Percentiles rank a stretch among this genome's conserved stretches.
phyloP scores from a whole-genome alignment of 2,113 vertebrate species.

The Scortum barcoo region DNA sequence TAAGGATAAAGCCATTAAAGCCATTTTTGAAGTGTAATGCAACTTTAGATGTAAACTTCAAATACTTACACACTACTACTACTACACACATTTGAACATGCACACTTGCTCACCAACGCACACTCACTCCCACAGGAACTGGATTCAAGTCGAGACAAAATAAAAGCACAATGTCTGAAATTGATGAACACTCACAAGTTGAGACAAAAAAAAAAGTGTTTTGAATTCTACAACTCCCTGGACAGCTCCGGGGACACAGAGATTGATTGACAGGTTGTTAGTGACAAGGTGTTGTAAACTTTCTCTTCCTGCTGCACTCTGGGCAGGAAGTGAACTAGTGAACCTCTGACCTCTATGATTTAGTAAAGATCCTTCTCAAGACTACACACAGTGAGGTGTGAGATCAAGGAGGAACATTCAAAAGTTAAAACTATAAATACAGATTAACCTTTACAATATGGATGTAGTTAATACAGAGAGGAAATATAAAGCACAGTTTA shows the following conservation, averaged over 20 bases:
- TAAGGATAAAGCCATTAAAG: too few relatives aligned
- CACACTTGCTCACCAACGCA: neutral
- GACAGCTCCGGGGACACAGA: slow-evolving; percentile 55
- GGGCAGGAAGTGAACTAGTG: slow-evolving; percentile 72
- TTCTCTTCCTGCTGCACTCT: slow-evolving; percentile 74
- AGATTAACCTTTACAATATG: neutral
- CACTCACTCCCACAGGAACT: slow-evolving; percentile 11
- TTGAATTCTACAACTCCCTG: slow-evolving; percentile 76
- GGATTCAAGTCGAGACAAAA: slow-evolving; percentile 61
- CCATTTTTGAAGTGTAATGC: too few relatives aligned
- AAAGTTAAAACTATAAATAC: neutral
- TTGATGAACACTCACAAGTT: slow-evolving; percentile 28
- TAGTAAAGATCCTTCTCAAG: slow-evolving; percentile 51
- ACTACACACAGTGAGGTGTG: slow-evolving; percentile 14
- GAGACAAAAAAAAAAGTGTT: slow-evolving; percentile 51
- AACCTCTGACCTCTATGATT: slow-evolving; percentile 76
- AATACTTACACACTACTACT: neutral
- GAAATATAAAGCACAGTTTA: neutral
- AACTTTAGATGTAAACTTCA: too few relatives aligned
- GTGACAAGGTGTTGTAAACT: slow-evolving; percentile 78
- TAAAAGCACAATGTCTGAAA: slow-evolving; percentile 51
- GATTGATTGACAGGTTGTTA: slow-evolving; percentile 81
- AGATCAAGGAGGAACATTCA: slow-evolving; percentile 12
- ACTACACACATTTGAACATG: neutral
- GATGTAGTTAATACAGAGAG: neutral